Conservation (phyloP, 2,113 vertebrate genomes). For the Butorides virescens region DNA sequence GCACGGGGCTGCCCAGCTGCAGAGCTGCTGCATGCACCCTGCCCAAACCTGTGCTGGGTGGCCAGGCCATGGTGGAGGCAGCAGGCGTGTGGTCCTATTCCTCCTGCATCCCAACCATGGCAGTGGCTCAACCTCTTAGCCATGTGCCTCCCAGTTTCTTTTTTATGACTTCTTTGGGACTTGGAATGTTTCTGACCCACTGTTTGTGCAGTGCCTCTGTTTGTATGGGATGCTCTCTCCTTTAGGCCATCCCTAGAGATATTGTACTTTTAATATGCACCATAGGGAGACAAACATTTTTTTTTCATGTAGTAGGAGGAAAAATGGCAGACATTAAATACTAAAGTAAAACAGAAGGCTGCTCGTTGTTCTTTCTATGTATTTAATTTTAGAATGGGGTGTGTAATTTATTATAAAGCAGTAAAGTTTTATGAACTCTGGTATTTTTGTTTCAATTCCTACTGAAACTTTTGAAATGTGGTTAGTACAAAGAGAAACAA, state of each 20-base stretch:
- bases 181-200: neutral
- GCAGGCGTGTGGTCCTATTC: neutral
- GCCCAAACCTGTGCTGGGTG: neutral
- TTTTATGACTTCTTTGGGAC: neutral
- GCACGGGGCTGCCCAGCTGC: fast-evolving
- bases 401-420: neutral
- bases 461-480: neutral
- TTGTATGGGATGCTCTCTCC: neutral
- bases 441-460: neutral
- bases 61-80: neutral
- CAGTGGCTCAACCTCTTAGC: neutral
- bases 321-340: neutral
- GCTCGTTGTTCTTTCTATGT: neutral
- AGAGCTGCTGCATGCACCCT: neutral
- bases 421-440: conserved; percentile 9
- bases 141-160: neutral
- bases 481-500: neutral
- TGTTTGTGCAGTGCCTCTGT: neutral
- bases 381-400: neutral
- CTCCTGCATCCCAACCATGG: neutral
- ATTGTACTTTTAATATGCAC: neutral
- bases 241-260: neutral
- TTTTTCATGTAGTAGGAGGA: neutral
- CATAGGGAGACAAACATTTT: neutral
- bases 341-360: neutral